These are phyloP conservation scores for Drosophila nigritarsus DNA, from an alignment of 2,888 invertebrate genomes.

Conservation along the genomic window DNA sequence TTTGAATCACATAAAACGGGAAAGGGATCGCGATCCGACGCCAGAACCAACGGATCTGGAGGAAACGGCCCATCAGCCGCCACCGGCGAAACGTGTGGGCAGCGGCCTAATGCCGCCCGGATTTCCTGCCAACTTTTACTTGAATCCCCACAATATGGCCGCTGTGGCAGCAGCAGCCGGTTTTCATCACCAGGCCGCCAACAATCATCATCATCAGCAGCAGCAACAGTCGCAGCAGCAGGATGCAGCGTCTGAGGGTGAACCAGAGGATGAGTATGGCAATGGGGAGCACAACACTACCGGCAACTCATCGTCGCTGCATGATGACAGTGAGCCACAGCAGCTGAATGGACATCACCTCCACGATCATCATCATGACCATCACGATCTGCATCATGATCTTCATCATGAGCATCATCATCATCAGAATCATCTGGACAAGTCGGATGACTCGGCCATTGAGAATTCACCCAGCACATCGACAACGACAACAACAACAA, in stretches of 20 bases:
- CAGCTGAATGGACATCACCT: constrained; percentile 71
- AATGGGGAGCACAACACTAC: constrained; percentile 72
- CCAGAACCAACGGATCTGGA: constrained; percentile 84
- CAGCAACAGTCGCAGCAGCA: constrained; percentile 50
- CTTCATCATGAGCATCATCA: constrained; percentile 41
- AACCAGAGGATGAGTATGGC: constrained; percentile 72
- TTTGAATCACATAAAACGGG: constrained; percentile 86
- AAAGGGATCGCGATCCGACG: constrained; percentile 85
- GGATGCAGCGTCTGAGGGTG: constrained; percentile 70
- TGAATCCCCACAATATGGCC: constrained; percentile 77
- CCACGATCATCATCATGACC: constrained; percentile 48
- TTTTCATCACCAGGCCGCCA: constrained; percentile 59
- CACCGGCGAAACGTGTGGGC: constrained; percentile 87
- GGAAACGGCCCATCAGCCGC: constrained; percentile 86
- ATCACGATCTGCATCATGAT: constrained; percentile 32
- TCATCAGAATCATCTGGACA: constrained; percentile 70
- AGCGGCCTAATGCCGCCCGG: constrained; percentile 65
- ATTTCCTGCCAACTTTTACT: constrained; percentile 77
- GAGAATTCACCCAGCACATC: constrained; percentile 82
- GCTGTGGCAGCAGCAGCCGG: constrained; percentile 67
- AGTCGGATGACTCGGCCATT: constrained; percentile 82
- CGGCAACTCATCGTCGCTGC: constrained; percentile 69
- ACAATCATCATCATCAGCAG: constrained; percentile 43
- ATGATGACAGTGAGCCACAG: constrained; percentile 67
- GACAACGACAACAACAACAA: constrained; percentile 71